Evolutionary conservation across 2,113 vertebrate genomes (phyloP).

Genomic region (Gambusia holbrooki): DNA sequence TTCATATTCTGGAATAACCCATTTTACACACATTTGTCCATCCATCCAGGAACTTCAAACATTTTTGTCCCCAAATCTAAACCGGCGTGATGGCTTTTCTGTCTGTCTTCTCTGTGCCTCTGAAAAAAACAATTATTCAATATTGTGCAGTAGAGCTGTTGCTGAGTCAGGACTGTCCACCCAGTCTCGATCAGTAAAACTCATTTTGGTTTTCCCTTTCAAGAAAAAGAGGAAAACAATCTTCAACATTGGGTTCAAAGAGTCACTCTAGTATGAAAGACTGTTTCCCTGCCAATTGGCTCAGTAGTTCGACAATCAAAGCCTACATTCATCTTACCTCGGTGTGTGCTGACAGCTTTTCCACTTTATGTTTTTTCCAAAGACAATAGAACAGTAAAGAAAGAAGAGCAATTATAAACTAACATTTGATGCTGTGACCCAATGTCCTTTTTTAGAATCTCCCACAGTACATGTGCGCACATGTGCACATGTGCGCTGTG

Average conservation of each 20-base stretch:
- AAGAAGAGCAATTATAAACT: conserved; percentile 18
- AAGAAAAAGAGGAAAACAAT: not conserved
- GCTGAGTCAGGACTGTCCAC: no score
- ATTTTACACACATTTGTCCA: no score
- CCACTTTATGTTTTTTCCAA: conserved; percentile 14
- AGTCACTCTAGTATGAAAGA: not conserved
- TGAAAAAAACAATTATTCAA: not conserved
- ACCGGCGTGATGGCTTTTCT: no score
- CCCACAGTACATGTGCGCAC: conserved; percentile 8
- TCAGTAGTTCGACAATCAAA: not conserved
- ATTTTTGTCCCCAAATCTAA: no score
- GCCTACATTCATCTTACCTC: not conserved
- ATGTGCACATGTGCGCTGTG: not conserved
- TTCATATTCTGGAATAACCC: no score
- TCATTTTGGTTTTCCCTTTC: not conserved
- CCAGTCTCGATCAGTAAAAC: not conserved
- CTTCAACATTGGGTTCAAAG: not conserved
- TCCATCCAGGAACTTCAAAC: no score
- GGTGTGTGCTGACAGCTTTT: not conserved
- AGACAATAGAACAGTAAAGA: conserved; percentile 4
- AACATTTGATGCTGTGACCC: conserved; percentile 42
- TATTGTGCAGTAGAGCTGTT: not conserved
- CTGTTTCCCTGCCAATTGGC: not conserved
- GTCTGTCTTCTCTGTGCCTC: not conserved
- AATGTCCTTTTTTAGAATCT: conserved; percentile 39